phyloP scores from a whole-genome alignment of 2,888 invertebrate genomes.

The Lydus trimaculatus region DNA sequence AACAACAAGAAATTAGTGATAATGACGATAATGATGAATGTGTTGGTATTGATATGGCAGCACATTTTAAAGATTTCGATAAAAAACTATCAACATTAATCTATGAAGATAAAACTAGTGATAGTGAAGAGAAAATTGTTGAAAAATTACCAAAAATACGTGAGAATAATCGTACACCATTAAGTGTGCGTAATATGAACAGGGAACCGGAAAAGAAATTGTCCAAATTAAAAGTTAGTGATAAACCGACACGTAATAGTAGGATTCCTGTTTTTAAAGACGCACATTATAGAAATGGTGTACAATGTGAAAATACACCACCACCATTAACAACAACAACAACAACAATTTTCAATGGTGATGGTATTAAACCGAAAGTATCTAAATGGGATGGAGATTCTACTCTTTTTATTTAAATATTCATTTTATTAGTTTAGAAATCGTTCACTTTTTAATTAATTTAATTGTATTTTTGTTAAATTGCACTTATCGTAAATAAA shows the following conservation, averaged over 20 bases:
- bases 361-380: slow-evolving; percentile 40
- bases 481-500: background rate
- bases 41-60: slow-evolving; percentile 37
- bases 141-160: slow-evolving; percentile 38
- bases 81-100: slow-evolving; percentile 65
- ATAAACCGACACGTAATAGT: slow-evolving; percentile 53
- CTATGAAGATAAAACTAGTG: slow-evolving; percentile 64
- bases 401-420: slow-evolving; percentile 54
- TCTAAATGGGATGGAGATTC: slow-evolving; percentile 56
- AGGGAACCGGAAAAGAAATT: slow-evolving; percentile 41
- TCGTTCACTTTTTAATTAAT: slow-evolving; percentile 1
- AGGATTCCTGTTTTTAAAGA: slow-evolving; percentile 57
- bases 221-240: slow-evolving; percentile 52
- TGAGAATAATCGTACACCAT: slow-evolving; percentile 48
- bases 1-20: background rate
- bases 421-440: slow-evolving; percentile 4
- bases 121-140: slow-evolving; percentile 49
- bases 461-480: slow-evolving; percentile 4
- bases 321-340: slow-evolving; percentile 45
- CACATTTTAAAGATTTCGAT: slow-evolving; percentile 53
- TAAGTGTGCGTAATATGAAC: slow-evolving; percentile 48
- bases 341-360: too few relatives aligned
- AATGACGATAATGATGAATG: slow-evolving; percentile 2
- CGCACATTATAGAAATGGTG: slow-evolving; percentile 40
- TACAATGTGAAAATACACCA: slow-evolving; percentile 58